A percentile compares a stretch with the other conserved stretches of the same genome.
phyloP scores from a whole-genome alignment of 2,888 invertebrate species.

The Leptopilina myrica region DNA sequence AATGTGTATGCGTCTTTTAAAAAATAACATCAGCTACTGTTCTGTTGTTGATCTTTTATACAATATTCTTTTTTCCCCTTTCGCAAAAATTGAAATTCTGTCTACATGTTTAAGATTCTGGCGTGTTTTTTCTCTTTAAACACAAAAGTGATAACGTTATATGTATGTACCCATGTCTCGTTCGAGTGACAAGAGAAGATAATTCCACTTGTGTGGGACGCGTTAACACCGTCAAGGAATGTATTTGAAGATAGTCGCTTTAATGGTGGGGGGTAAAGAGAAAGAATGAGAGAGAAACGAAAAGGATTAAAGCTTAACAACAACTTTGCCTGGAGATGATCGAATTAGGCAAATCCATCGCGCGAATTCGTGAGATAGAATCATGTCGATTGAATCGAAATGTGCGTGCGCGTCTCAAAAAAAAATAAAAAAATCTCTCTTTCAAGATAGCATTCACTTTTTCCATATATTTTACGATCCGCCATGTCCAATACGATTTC shows the following conservation, averaged over 20 bases:
- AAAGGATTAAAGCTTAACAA: slow-evolving; percentile 25
- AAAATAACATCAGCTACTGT: too few relatives aligned
- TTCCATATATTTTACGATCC: slow-evolving; percentile 30
- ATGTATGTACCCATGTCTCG: slow-evolving; percentile 14
- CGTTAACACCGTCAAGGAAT: slow-evolving; percentile 28
- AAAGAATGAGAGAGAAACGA: background rate
- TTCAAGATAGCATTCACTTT: slow-evolving; percentile 26
- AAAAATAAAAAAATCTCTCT: too few relatives aligned
- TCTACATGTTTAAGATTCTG: too few relatives aligned
- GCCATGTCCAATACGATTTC: slow-evolving; percentile 16
- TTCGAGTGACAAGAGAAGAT: slow-evolving; percentile 8
- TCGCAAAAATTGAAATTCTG: too few relatives aligned
- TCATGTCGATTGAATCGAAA: background rate
- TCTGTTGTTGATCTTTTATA: too few relatives aligned
- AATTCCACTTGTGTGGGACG: slow-evolving; percentile 37
- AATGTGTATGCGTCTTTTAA: too few relatives aligned
- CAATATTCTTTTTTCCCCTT: too few relatives aligned
- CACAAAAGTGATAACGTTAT: background rate
- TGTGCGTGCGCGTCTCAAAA: too few relatives aligned
- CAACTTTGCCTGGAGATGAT: slow-evolving; percentile 34
- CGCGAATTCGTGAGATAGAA: slow-evolving; percentile 32
- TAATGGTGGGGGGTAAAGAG: slow-evolving; percentile 1
- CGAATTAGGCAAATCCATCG: slow-evolving; percentile 39
- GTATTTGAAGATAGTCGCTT: slow-evolving; percentile 8
- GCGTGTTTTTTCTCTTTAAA: slow-evolving; percentile 1